A percentile compares a stretch with the other conserved stretches of the same genome.
phyloP scores from a whole-genome alignment of 2,113 vertebrate species.

The Oncorhynchus mykiss region DNA sequence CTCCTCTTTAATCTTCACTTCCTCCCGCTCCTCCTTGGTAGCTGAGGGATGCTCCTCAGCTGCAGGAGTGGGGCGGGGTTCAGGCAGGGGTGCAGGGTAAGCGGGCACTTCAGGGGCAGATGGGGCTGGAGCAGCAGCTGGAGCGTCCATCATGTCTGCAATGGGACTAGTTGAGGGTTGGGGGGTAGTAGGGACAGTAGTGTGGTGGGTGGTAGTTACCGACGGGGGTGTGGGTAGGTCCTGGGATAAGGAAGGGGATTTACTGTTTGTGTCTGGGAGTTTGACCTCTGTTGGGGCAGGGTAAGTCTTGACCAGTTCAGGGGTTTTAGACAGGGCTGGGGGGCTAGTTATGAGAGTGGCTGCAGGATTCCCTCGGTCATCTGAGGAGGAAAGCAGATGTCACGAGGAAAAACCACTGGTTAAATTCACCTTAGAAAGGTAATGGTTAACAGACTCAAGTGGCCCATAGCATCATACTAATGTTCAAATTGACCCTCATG shows the following conservation, averaged over 20 bases:
- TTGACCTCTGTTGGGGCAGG: constrained; percentile 30
- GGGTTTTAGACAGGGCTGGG: constrained; percentile 57
- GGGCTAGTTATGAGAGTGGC: constrained; percentile 27
- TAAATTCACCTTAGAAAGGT: no score
- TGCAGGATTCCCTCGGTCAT: constrained; percentile 82
- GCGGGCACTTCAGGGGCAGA: constrained; percentile 66
- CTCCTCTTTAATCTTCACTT: constrained; percentile 17
- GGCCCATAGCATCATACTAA: no score
- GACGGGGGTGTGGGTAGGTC: constrained; percentile 49
- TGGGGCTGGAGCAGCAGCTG: constrained; percentile 33
- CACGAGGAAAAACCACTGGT: not conserved
- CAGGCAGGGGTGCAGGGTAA: constrained; percentile 73
- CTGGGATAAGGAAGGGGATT: constrained; percentile 29
- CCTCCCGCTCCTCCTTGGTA: constrained; percentile 4
- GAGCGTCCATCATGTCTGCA: constrained; percentile 64
- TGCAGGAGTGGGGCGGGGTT: constrained; percentile 52
- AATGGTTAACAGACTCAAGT: no score
- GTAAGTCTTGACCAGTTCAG: constrained; percentile 59
- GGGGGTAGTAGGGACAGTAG: constrained; percentile 55
- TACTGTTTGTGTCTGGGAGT: constrained; percentile 59
- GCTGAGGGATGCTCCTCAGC: constrained; percentile 59
- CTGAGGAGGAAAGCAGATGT: constrained; percentile 59
- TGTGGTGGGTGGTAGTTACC: constrained; percentile 59
- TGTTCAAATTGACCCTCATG: no score
- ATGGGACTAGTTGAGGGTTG: constrained; percentile 42